Percentiles rank a stretch among this genome's conserved stretches.
Conservation (phyloP, 2,888 invertebrate species). For the Phortica okadai region DNA sequence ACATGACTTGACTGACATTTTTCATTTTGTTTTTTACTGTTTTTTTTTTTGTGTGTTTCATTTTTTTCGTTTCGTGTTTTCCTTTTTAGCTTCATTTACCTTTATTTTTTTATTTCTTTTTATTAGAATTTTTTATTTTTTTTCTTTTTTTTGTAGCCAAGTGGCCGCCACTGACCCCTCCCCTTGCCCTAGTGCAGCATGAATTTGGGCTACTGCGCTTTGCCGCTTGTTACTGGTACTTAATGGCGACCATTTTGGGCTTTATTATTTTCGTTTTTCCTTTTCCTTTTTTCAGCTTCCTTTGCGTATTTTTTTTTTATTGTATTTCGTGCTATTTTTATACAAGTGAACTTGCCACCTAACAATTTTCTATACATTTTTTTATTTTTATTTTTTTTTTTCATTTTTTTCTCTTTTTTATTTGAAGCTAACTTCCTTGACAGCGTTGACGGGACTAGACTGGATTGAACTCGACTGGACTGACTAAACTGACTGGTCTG, state of each 20-base stretch:
- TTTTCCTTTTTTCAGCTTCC: too few relatives aligned
- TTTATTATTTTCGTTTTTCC: slow-evolving; percentile 1
- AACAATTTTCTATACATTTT: background rate
- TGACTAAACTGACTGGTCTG: slow-evolving; percentile 40
- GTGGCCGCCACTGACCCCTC: background rate
- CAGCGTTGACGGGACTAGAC: background rate
- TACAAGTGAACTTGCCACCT: slow-evolving; percentile 11
- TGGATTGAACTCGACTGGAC: background rate
- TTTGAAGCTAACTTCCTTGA: background rate
- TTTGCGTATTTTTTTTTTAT: background rate
- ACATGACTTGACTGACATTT: background rate
- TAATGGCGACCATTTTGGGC: slow-evolving; percentile 21
- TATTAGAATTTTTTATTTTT: background rate
- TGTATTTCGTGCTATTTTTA: slow-evolving; percentile 31
- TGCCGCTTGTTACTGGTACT: slow-evolving; percentile 9
- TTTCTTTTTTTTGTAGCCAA: background rate
- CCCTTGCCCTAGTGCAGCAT: background rate
- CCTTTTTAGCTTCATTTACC: slow-evolving; percentile 18
- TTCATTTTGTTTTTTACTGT: background rate
- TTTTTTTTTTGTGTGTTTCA: background rate
- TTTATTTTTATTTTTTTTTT: background rate
- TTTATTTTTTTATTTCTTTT: background rate
- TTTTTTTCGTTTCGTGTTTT: background rate
- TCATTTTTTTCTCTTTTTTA: background rate
- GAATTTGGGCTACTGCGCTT: background rate